Conservation (phyloP, 2,113 vertebrate species). For the Mustela nigripes region DNA sequence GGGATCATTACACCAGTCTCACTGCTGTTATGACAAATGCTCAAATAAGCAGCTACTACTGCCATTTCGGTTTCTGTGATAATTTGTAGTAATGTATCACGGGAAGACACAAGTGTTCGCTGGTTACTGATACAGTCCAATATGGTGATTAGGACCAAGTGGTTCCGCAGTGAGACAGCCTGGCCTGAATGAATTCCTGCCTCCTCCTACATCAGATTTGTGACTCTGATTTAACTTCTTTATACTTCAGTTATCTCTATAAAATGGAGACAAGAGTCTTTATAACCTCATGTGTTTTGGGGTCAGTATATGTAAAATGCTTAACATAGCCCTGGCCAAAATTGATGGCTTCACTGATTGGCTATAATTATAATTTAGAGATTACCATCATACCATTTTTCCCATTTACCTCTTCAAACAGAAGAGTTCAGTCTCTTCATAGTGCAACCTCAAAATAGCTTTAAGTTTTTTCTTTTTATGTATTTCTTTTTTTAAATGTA, state of each 20-base stretch:
- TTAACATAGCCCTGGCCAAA: background rate
- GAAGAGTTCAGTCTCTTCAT: background rate
- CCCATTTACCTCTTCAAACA: background rate
- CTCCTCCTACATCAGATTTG: background rate
- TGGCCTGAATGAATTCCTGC: slow-evolving; percentile 17
- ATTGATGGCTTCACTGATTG: background rate
- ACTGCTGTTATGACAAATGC: background rate
- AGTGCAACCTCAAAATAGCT: slow-evolving; percentile 13
- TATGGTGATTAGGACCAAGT: background rate
- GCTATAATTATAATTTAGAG: background rate
- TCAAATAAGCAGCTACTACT: background rate
- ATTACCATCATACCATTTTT: background rate
- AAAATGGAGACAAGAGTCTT: background rate
- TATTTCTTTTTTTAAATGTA: background rate
- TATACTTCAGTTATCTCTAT: background rate
- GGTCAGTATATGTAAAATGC: slow-evolving; percentile 16
- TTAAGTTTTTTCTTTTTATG: background rate
- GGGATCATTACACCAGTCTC: background rate
- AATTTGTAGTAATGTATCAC: background rate
- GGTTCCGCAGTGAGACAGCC: background rate
- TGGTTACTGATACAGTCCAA: background rate
- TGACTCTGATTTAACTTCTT: slow-evolving; percentile 45
- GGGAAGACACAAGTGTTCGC: background rate
- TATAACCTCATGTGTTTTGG: background rate
- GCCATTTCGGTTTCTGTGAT: slow-evolving; percentile 23